Conservation (phyloP, 1,140 invertebrate species). For the Thrips palmi region DNA sequence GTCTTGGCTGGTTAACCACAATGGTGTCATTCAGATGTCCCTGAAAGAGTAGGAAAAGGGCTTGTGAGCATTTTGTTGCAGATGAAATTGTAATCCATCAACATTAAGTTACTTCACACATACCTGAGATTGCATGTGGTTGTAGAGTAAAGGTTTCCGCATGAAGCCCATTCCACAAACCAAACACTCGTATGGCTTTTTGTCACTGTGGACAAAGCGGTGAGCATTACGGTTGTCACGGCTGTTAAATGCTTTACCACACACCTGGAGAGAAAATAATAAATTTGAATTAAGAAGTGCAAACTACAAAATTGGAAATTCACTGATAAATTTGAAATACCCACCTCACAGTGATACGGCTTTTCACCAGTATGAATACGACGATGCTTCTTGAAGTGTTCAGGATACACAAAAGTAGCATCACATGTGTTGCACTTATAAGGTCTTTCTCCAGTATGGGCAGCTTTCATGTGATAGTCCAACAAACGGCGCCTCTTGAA, state of each 20-base stretch:
- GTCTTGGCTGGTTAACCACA: constrained; percentile 55
- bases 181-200: constrained; percentile 69
- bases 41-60: constrained; percentile 19
- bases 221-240: constrained; percentile 71
- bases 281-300: not conserved
- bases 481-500: constrained; percentile 55
- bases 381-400: constrained; percentile 67
- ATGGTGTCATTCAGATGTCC: constrained; percentile 58
- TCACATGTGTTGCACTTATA: constrained; percentile 51
- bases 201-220: constrained; percentile 65
- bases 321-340: constrained; percentile 4
- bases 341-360: constrained; percentile 55
- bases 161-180: constrained; percentile 66
- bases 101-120: constrained; percentile 4
- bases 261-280: constrained; percentile 32
- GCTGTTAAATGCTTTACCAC: constrained; percentile 68
- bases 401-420: constrained; percentile 64
- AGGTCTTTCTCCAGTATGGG: constrained; percentile 60
- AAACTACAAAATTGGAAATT: not conserved
- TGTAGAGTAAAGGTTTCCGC: constrained; percentile 58
- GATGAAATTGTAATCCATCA: too few species aligned
- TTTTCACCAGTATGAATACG: constrained; percentile 62
- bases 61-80: not conserved
- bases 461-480: constrained; percentile 64
- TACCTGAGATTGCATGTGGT: constrained; percentile 50